phyloP scores from a whole-genome alignment of 2,797 vertebrate species.

The Myotis daubentonii region DNA sequence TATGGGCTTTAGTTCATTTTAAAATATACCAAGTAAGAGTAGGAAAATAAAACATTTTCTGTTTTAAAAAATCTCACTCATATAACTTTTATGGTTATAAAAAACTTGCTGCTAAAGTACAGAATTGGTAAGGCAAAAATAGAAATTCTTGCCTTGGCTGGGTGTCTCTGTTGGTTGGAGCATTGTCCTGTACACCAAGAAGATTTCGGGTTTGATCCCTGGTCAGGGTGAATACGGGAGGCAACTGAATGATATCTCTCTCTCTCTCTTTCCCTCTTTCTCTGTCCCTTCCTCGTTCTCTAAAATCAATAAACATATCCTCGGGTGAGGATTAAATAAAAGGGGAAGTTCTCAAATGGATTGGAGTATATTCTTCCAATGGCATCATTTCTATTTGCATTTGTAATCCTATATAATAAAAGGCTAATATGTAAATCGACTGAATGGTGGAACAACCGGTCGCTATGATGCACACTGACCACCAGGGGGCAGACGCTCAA shows the following conservation, averaged over 20 bases:
- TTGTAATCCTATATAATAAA: background rate
- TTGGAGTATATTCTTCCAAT: background rate
- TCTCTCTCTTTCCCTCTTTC: background rate
- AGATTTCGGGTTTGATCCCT: background rate
- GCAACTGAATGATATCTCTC: background rate
- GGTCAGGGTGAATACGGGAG: too few relatives aligned
- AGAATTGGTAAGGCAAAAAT: background rate
- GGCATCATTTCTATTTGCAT: background rate
- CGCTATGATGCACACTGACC: too few relatives aligned
- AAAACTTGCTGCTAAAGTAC: background rate
- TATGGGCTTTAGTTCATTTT: background rate
- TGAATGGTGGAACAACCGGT: too few relatives aligned
- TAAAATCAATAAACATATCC: background rate
- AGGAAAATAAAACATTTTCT: conserved; percentile 11
- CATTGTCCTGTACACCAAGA: background rate
- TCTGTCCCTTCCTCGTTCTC: background rate
- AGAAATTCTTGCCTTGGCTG: background rate
- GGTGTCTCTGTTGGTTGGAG: background rate
- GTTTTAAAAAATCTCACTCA: background rate
- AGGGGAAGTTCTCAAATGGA: background rate
- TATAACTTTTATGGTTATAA: background rate
- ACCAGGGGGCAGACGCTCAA: too few relatives aligned
- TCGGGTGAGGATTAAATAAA: background rate
- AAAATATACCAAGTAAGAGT: background rate
- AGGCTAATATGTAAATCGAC: too few relatives aligned